Conservation (phyloP, 2,888 invertebrate genomes). For the Drosophila aldrichi region DNA sequence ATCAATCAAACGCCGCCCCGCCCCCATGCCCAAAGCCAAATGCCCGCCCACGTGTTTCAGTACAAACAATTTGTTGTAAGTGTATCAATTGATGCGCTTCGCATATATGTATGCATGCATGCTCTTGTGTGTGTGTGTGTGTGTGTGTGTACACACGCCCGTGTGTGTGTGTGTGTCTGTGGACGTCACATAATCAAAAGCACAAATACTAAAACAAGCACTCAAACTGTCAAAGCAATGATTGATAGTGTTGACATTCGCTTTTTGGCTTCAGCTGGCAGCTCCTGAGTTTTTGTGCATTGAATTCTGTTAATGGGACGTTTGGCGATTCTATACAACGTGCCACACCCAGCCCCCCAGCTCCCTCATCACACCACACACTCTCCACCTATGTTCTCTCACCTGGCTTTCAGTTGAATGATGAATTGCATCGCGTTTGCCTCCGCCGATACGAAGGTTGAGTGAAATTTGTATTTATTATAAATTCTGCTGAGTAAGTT, state of each 20-base stretch:
- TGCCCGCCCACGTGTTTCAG: conserved; percentile 60
- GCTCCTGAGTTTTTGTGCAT: conserved; percentile 67
- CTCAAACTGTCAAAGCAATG: conserved; percentile 82
- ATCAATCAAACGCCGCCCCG: conserved; percentile 64
- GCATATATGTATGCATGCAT: conserved; percentile 9
- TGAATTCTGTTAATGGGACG: conserved; percentile 78
- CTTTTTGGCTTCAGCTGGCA: conserved; percentile 73
- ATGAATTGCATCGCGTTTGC: conserved; percentile 71
- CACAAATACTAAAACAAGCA: conserved; percentile 82
- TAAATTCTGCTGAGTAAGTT: conserved; percentile 46
- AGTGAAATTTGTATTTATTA: conserved; percentile 66
- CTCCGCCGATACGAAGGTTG: conserved; percentile 40
- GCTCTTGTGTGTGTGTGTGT: conserved; percentile 4
- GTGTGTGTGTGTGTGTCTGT: conserved; percentile 26
- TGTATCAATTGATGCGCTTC: conserved; percentile 77
- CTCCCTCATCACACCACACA: neutral
- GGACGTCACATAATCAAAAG: conserved; percentile 78
- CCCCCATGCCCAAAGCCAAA: neutral
- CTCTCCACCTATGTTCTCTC: neutral
- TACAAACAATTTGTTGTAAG: conserved; percentile 82
- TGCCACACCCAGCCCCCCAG: neutral
- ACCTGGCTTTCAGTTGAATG: conserved; percentile 53
- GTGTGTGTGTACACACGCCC: conserved; percentile 14
- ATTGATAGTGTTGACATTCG: conserved; percentile 81
- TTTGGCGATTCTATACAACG: conserved; percentile 45